Evolutionary conservation across 2,113 vertebrate genomes (phyloP).

Genomic region (Otis tarda): DNA sequence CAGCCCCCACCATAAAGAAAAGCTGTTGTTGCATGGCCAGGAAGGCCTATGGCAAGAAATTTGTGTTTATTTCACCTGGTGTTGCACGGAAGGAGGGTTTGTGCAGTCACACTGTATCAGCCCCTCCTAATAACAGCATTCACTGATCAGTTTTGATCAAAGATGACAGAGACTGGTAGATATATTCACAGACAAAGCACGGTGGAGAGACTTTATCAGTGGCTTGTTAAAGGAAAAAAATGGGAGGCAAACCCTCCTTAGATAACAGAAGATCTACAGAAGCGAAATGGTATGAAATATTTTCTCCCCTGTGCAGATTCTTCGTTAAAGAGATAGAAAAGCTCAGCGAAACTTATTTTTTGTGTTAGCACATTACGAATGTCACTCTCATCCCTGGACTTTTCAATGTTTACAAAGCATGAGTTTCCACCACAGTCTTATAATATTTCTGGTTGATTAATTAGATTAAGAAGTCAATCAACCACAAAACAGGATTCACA

Average conservation of each 20-base stretch:
- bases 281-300: neutral
- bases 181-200: neutral
- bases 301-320: neutral
- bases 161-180: neutral
- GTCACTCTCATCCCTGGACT: neutral
- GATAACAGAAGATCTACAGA: neutral
- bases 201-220: neutral
- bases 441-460: conserved; percentile 32
- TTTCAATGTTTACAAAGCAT: neutral
- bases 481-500: conserved; percentile 27
- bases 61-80: neutral
- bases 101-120: neutral
- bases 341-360: neutral
- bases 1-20: neutral
- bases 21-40: neutral
- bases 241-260: neutral
- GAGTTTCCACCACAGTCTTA: neutral
- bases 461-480: conserved; percentile 41
- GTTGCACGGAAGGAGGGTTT: neutral
- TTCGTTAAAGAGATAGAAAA: neutral
- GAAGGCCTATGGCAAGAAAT: neutral
- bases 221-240: neutral
- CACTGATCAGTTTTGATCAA: neutral
- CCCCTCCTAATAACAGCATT: neutral
- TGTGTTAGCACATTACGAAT: neutral